phyloP scores from a whole-genome alignment of 1,140 invertebrate genomes.

The Atta colombica region DNA sequence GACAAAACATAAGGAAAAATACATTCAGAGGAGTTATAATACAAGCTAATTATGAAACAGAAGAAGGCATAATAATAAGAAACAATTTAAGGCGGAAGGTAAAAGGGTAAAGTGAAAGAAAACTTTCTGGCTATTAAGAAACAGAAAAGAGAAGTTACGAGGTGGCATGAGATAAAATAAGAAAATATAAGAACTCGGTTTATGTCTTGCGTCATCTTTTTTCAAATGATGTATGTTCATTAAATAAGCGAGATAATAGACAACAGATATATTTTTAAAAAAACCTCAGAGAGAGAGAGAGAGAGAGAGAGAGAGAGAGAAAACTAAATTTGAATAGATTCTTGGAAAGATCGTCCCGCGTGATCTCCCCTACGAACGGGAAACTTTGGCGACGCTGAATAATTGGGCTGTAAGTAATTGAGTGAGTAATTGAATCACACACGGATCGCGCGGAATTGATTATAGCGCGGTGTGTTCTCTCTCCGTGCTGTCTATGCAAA shows the following conservation, averaged over 20 bases:
- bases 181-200: slow-evolving; percentile 50
- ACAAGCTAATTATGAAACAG: slow-evolving; percentile 62
- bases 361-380: neutral
- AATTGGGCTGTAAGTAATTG: slow-evolving; percentile 70
- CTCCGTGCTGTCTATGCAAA: slow-evolving; percentile 69
- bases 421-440: slow-evolving; percentile 66
- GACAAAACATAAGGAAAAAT: slow-evolving; percentile 12
- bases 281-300: neutral
- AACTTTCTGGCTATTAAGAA: slow-evolving; percentile 44
- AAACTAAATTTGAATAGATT: slow-evolving; percentile 30
- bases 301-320: neutral
- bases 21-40: slow-evolving; percentile 40
- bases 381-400: slow-evolving; percentile 51
- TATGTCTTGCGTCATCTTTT: slow-evolving; percentile 28
- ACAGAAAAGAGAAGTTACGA: slow-evolving; percentile 58
- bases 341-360: neutral
- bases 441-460: slow-evolving; percentile 73
- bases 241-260: slow-evolving; percentile 28
- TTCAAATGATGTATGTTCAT: slow-evolving; percentile 36
- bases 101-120: slow-evolving; percentile 45
- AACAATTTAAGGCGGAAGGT: slow-evolving; percentile 48
- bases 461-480: slow-evolving; percentile 57
- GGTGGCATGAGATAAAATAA: neutral
- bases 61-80: slow-evolving; percentile 60
- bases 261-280: slow-evolving; percentile 22